Conservation (phyloP, 2,113 vertebrate genomes). For the Pachycephala philippinensis region DNA sequence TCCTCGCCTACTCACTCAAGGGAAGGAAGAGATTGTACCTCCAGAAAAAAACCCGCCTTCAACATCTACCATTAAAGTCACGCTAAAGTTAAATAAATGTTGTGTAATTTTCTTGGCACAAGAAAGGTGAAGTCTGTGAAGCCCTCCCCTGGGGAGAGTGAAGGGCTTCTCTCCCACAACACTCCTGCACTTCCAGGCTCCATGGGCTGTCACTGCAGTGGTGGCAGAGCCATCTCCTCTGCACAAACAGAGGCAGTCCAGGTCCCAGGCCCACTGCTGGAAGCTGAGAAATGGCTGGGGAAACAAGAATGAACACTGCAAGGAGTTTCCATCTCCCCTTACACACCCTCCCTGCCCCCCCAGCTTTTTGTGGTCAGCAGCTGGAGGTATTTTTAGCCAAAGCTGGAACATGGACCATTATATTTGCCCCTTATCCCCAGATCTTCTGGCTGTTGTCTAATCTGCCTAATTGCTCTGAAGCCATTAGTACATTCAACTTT, state of each 20-base stretch:
- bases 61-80: neutral
- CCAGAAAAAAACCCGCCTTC: neutral
- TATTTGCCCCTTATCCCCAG: neutral
- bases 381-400: neutral
- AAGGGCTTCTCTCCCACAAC: neutral
- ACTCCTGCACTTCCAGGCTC: neutral
- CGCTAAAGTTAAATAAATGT: neutral
- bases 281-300: neutral
- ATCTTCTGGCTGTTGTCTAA: neutral
- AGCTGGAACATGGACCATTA: neutral
- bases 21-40: neutral
- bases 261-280: neutral
- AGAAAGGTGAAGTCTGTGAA: neutral
- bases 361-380: neutral
- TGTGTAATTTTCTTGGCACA: neutral
- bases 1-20: neutral
- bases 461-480: neutral
- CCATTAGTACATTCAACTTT: neutral
- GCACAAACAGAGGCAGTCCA: neutral
- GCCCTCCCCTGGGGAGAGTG: too few species aligned
- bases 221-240: neutral
- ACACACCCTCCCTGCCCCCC: neutral
- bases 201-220: rapidly evolving
- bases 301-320: neutral
- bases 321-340: neutral